Percentiles rank a stretch among this genome's conserved stretches.
Conservation (phyloP, 1,140 invertebrate species). For the Drosophila rhopaloa region DNA sequence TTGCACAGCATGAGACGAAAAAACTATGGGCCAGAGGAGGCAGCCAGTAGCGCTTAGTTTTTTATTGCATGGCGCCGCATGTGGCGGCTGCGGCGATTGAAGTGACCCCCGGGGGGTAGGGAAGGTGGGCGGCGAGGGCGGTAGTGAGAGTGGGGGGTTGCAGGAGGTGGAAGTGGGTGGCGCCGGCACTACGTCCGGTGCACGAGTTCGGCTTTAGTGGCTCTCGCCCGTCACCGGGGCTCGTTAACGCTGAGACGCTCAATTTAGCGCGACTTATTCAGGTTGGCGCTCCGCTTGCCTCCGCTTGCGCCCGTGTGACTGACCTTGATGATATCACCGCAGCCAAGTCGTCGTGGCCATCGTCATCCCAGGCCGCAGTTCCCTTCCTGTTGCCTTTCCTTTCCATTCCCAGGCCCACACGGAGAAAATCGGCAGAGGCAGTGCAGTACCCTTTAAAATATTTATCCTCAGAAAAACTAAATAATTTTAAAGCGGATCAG, state of each 20-base stretch:
- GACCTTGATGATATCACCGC: slow-evolving; percentile 79
- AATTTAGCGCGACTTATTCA: slow-evolving; percentile 76
- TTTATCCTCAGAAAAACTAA: background rate
- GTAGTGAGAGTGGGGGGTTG: slow-evolving; percentile 16
- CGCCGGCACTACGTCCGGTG: slow-evolving; percentile 69
- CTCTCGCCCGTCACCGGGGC: slow-evolving; percentile 51
- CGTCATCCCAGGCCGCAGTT: slow-evolving; percentile 17
- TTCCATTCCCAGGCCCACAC: background rate
- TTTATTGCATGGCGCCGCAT: slow-evolving; percentile 69
- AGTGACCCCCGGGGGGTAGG: slow-evolving; percentile 10
- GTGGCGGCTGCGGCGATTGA: slow-evolving; percentile 55
- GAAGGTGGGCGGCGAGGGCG: slow-evolving; percentile 15
- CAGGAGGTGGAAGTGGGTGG: slow-evolving; percentile 59
- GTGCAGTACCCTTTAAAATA: background rate
- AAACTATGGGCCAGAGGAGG: slow-evolving; percentile 5
- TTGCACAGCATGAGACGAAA: slow-evolving; percentile 19
- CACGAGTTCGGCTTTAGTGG: slow-evolving; percentile 72
- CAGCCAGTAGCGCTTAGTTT: slow-evolving; percentile 60
- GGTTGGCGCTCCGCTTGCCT: slow-evolving; percentile 51
- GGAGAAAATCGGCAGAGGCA: background rate
- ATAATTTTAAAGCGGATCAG: no score
- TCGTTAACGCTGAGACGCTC: slow-evolving; percentile 81
- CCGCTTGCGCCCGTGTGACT: slow-evolving; percentile 53
- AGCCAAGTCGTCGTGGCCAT: slow-evolving; percentile 28
- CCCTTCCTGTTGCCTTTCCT: background rate